Conservation (phyloP, 2,113 vertebrate species). For the Dromaius novaehollandiae region DNA sequence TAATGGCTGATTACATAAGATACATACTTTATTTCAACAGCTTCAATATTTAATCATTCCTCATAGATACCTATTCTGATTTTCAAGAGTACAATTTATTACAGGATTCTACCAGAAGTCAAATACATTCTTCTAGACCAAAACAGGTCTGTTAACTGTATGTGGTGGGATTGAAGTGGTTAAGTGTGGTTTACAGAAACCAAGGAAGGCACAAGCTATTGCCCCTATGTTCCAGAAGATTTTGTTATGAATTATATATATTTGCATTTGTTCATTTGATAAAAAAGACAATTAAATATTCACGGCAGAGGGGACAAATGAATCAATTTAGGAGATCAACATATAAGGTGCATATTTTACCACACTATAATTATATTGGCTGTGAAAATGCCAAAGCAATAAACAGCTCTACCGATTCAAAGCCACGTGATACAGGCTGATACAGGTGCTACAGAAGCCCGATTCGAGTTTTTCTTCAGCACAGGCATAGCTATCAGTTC, state of each 20-base stretch:
- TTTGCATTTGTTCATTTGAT: background rate
- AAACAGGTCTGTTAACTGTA: background rate
- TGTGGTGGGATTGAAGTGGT: too few species aligned
- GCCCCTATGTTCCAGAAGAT: background rate
- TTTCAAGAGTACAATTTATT: background rate
- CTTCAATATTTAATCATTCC: background rate
- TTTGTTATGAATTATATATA: background rate
- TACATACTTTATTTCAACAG: background rate
- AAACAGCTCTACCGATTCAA: background rate
- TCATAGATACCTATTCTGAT: background rate
- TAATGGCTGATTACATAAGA: background rate
- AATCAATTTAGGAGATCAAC: background rate
- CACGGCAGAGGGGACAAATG: rapidly evolving
- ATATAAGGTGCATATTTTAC: background rate
- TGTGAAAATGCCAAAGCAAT: background rate
- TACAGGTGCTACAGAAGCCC: background rate
- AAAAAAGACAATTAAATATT: background rate
- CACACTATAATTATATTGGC: background rate
- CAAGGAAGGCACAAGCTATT: background rate
- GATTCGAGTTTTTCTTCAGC: background rate
- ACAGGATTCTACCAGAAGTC: background rate
- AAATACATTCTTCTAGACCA: background rate
- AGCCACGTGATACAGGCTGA: background rate
- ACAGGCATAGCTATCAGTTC: background rate
- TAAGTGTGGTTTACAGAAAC: background rate